Evolutionary conservation across 1,140 invertebrate species (phyloP), one percentile per base, ranked within the genome.

Genomic region (Geopemphigus sp.): DNA sequence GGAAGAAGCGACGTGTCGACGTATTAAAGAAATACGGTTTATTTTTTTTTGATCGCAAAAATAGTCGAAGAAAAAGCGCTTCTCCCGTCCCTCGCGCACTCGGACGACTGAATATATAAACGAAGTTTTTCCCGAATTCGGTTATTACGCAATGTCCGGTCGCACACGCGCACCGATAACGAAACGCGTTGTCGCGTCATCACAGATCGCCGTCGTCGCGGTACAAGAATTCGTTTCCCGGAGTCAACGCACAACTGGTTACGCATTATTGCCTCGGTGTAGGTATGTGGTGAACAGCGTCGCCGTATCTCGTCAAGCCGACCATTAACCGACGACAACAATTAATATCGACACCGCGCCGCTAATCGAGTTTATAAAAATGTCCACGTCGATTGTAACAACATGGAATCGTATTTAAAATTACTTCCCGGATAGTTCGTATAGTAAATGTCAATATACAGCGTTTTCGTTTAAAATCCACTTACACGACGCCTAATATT

Each of bases 201-300:
- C 50, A 17, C 17, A 24, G 47, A 53, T 53, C 22, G 32, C 50
- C 22, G 32, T 39, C 32, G 53, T 53, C 66, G 26, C 17, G 50
- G 17, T 53, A 32, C 10, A 54, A 54, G 24, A 72, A 72, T 72
- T 72, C 26, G 26, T 72, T 72, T 72, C 53, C 24, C 15, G 53
- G 6, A 10, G 47, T 29, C 15, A 53, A 72, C 47, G 3, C 19
- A 72, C 8, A 39, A n/a, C 47, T 26, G 22, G 15, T 10, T 26
- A 26, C n/a, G 19, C 6, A 70, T 50, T 53, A 70, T 70, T 26
- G 22, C 53, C 45, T 70, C 17, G 14, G 15, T n/a, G n/a, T 19
- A 70, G 66, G 66, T 53, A 70, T 29, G 24, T 32, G 17, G 24
- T 32, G 17, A 72, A 72, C 68, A 72, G 68, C 68, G 17, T 72